These are phyloP conservation scores for Moxostoma hubbsi DNA, from an alignment of 2,797 vertebrate genomes.

Conservation along the genomic window DNA sequence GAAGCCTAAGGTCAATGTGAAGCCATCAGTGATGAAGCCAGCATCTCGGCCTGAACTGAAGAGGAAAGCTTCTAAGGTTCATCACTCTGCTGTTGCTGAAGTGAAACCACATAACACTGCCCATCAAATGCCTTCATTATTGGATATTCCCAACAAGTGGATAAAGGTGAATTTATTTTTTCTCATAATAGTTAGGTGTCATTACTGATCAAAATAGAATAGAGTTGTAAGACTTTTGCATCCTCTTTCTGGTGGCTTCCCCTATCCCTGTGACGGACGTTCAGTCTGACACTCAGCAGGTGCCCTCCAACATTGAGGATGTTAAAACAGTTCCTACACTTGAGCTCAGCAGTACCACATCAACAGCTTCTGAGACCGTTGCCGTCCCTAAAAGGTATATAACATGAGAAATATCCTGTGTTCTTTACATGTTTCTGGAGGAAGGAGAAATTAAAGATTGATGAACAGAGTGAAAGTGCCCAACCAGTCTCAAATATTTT, in stretches of 20 bases:
- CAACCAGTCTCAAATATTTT: background rate
- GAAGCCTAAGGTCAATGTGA: slow-evolving; percentile 88
- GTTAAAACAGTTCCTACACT: background rate
- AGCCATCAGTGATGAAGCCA: slow-evolving; percentile 82
- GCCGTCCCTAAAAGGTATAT: slow-evolving; percentile 32
- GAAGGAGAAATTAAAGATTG: background rate
- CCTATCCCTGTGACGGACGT: background rate
- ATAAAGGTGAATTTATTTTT: slow-evolving; percentile 67
- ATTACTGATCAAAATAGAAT: no score
- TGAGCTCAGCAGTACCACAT: slow-evolving; percentile 30
- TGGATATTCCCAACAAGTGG: slow-evolving; percentile 40
- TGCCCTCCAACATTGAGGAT: slow-evolving; percentile 11
- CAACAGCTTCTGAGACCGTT: background rate
- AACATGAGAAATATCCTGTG: background rate
- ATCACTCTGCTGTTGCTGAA: slow-evolving; percentile 83
- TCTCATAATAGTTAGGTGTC: no score
- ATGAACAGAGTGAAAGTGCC: background rate
- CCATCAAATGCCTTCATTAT: slow-evolving; percentile 55
- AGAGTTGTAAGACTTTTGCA: background rate
- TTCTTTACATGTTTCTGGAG: background rate
- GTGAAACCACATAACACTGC: slow-evolving; percentile 85
- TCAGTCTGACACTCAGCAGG: slow-evolving; percentile 17
- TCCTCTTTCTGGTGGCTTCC: slow-evolving; percentile 1
- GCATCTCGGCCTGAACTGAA: slow-evolving; percentile 77
- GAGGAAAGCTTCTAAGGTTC: slow-evolving; percentile 72